phyloP scores from a whole-genome alignment of 2,797 vertebrate species.

The Scolopax bukidnonensis region DNA sequence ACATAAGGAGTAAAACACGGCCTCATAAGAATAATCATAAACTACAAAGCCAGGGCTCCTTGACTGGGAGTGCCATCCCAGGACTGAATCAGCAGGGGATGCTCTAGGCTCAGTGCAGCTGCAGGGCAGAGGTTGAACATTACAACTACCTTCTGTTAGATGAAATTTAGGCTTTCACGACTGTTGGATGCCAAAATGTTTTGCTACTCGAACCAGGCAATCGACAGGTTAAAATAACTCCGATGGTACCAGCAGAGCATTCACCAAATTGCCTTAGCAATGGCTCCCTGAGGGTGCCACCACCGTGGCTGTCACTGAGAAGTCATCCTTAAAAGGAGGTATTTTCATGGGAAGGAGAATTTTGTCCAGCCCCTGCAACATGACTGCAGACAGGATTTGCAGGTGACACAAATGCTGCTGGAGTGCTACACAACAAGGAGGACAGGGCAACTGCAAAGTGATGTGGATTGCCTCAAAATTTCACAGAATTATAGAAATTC shows the following conservation, averaged over 20 bases:
- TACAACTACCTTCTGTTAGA: not conserved
- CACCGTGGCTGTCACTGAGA: not conserved
- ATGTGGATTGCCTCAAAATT: not conserved
- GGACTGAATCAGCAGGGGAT: conserved; percentile 34
- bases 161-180: not conserved
- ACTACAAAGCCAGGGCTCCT: not conserved
- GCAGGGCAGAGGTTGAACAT: not conserved
- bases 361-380: not conserved
- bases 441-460: not conserved
- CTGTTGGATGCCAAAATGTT: not conserved
- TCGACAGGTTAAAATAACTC: not conserved
- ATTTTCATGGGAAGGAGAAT: not conserved
- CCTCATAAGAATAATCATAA: not conserved
- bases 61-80: not conserved
- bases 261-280: not conserved
- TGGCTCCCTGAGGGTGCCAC: not conserved
- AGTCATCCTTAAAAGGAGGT: not conserved
- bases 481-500: too few relatives aligned
- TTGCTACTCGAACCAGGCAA: not conserved
- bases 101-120: conserved; percentile 47
- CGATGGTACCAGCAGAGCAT: not conserved
- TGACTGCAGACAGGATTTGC: not conserved
- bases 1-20: not conserved
- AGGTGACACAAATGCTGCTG: not conserved
- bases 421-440: not conserved